phyloP scores from a whole-genome alignment of 2,888 invertebrate genomes.

The Plebejus melissa region DNA sequence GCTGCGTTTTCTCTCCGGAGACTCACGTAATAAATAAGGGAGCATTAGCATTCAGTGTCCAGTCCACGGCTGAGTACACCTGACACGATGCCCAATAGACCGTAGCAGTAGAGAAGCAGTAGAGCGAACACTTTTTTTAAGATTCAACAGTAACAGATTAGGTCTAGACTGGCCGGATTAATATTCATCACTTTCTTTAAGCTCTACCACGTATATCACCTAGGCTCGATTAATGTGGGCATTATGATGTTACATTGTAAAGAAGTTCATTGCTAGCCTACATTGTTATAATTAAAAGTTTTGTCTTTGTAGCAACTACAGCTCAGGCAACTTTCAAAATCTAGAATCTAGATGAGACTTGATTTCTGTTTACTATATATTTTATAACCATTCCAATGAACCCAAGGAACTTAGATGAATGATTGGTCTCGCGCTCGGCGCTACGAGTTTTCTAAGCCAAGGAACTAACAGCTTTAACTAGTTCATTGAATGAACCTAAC shows the following conservation, averaged over 20 bases:
- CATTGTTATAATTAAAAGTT: not conserved
- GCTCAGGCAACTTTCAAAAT: too few species aligned
- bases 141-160: conserved; percentile 1
- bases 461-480: too few species aligned
- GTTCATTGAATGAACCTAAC: too few species aligned
- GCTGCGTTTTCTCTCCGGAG: not conserved
- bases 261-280: not conserved
- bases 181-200: conserved; percentile 14
- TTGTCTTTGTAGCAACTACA: too few species aligned
- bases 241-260: not conserved
- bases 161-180: not conserved
- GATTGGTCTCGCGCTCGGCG: too few species aligned
- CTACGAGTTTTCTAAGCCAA: too few species aligned
- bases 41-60: conserved; percentile 10
- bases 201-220: not conserved
- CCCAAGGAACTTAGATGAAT: too few species aligned
- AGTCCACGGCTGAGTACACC: conserved; percentile 18
- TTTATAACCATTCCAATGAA: too few species aligned
- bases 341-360: too few species aligned
- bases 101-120: not conserved
- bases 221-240: not conserved
- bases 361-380: too few species aligned
- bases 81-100: conserved; percentile 14
- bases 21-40: not conserved
- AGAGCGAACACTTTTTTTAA: conserved; percentile 14